Evolutionary conservation across 2,797 vertebrate species (phyloP).

Genomic region (Bovichtus diacanthus): DNA sequence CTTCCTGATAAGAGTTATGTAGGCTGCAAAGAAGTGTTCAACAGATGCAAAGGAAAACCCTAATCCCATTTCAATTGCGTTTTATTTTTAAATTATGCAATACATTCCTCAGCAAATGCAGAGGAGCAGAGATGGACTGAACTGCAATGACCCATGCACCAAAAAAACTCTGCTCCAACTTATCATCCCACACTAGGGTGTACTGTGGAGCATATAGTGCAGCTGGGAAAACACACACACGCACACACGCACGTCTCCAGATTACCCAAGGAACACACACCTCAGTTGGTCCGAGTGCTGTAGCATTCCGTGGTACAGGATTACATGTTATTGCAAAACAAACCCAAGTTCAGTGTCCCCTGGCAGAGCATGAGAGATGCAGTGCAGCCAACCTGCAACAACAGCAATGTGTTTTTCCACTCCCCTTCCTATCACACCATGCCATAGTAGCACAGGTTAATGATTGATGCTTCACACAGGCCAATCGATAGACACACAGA

Average conservation of each 20-base stretch:
- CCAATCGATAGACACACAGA: conserved; percentile 32
- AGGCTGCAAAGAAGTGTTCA: conserved; percentile 29
- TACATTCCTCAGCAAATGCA: conserved; percentile 43
- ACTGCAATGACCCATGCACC: conserved; percentile 60
- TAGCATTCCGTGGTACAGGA: conserved; percentile 53
- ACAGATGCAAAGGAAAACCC: conserved; percentile 23
- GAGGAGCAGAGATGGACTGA: conserved; percentile 53
- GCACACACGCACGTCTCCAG: conserved; percentile 35
- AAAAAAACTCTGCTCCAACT: conserved; percentile 40
- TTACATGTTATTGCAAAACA: conserved; percentile 76
- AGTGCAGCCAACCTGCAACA: conserved; percentile 30
- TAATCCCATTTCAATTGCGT: conserved; percentile 35
- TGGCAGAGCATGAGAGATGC: conserved; percentile 43
- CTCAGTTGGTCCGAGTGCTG: conserved; percentile 51
- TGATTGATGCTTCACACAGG: conserved; percentile 61
- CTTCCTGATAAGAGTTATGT: conserved; percentile 22
- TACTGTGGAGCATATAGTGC: conserved; percentile 53
- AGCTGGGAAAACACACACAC: conserved; percentile 70
- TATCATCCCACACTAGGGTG: conserved; percentile 56
- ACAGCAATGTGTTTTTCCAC: conserved; percentile 69
- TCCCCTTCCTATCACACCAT: conserved; percentile 20
- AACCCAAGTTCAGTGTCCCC: conserved; percentile 57
- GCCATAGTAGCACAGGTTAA: conserved; percentile 60
- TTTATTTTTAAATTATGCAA: conserved; percentile 55
- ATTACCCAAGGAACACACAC: conserved; percentile 60